These are phyloP conservation scores for Jordanella pulchra DNA, from an alignment of 2,797 vertebrate species.

Conservation along the genomic window DNA sequence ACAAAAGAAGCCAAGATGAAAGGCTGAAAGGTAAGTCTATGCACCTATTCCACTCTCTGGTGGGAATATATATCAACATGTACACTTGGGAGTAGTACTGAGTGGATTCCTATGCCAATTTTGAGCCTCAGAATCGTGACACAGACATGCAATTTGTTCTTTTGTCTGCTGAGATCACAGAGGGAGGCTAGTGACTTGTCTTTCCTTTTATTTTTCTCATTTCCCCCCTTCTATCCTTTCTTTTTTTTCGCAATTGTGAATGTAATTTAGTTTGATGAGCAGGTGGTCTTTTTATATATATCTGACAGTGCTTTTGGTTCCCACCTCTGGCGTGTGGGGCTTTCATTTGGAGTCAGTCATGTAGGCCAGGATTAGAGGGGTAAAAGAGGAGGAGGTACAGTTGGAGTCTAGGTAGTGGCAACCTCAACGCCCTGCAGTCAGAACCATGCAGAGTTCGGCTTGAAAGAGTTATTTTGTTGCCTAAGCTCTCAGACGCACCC, in stretches of 20 bases:
- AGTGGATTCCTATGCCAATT: constrained; percentile 60
- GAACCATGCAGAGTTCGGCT: constrained; percentile 63
- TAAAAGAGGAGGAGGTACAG: constrained; percentile 53
- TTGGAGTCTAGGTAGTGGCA: constrained; percentile 52
- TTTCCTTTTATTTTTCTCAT: constrained; percentile 56
- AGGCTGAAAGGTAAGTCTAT: constrained; percentile 65
- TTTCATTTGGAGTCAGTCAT: constrained; percentile 66
- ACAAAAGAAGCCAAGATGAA: constrained; percentile 83
- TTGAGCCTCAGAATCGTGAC: constrained; percentile 54
- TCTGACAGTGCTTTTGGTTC: constrained; percentile 64
- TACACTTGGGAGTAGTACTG: constrained; percentile 65
- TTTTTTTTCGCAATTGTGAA: constrained; percentile 52
- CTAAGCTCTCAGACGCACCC: constrained; percentile 64
- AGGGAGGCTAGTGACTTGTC: constrained; percentile 67
- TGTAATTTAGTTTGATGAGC: constrained; percentile 84
- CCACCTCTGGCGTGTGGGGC: constrained; percentile 65
- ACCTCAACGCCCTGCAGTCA: constrained; percentile 62
- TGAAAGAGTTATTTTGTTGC: constrained; percentile 72
- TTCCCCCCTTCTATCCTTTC: constrained; percentile 58
- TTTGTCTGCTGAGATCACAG: constrained; percentile 82
- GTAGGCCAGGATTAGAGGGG: constrained; percentile 70
- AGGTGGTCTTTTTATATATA: constrained; percentile 79
- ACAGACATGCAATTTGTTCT: constrained; percentile 80
- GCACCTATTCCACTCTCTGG: constrained; percentile 58
- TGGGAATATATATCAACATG: constrained; percentile 62